These are phyloP conservation scores for Solenopsis invicta DNA, from an alignment of 1,140 invertebrate species.

Conservation along the genomic window DNA sequence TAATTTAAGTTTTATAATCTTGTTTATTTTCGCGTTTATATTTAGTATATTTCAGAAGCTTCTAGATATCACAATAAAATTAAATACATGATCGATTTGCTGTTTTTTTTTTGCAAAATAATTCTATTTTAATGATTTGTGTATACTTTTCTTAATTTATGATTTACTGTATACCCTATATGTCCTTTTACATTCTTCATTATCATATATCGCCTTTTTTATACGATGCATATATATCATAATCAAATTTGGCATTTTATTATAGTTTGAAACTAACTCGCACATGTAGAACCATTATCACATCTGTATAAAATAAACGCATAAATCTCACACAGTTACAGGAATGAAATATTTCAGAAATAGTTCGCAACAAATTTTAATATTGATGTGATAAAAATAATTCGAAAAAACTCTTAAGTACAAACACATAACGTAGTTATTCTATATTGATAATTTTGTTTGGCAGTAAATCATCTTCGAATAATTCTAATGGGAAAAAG, in stretches of 20 bases:
- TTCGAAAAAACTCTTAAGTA: background rate
- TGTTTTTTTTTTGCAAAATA: background rate
- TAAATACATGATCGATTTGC: background rate
- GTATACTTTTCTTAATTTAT: background rate
- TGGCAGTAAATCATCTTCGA: background rate
- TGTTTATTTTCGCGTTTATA: background rate
- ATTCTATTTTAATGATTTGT: background rate
- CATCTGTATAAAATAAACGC: too few species aligned
- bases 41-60: background rate
- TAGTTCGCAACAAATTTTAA: background rate
- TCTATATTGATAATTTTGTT: background rate
- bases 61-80: background rate
- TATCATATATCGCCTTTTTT: background rate
- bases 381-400: background rate
- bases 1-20: background rate
- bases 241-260: conserved; percentile 10
- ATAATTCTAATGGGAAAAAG: background rate
- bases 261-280: conserved; percentile 7
- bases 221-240: conserved; percentile 7
- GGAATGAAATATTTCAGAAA: background rate
- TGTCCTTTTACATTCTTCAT: background rate
- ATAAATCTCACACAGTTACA: background rate
- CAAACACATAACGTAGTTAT: background rate
- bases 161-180: background rate
- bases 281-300: background rate